Base-by-base conservation (phyloP, 2,888 invertebrate species). In the Rotaria socialis region DNA sequence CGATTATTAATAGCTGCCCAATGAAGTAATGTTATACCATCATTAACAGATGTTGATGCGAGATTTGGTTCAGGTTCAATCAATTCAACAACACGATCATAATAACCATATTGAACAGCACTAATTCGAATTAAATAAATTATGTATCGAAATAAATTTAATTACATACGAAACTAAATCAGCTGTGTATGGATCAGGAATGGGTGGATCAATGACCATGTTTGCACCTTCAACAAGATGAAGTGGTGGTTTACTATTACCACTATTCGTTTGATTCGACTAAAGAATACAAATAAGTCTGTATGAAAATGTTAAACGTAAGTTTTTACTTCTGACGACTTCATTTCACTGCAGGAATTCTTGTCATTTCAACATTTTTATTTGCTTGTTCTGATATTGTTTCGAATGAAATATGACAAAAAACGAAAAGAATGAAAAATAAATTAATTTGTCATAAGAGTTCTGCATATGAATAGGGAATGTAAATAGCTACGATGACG, bases 1-100 rank as follows among this genome's bases (percentile, higher is more conserved):
- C 97, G 93, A 92, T 98, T 98, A 92, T 99, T 99, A 90, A 99
- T 99, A 35, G 98, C 95, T 67, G 98, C 98, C 99, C 99, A 99
- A 91, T 99, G 99, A n/a, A 99, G 92, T 85, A 99, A 92, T 4
- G 97, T 96, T 86, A 99, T 97, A 85, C 96, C 96, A 92, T 99
- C 98, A 88, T 93, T 93, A 10, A n/a, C 19, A 47, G n/a, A 11
- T 43, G 80, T 80, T 91, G 99, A 98, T 84, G 96, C 94, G 19
- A 67, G 35, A 90, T 95, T 94, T 91, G 97, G 97, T 24, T 97
- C 96, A 92, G 97, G 95, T 74, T 94, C 94, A 8, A 98, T 93
- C 56, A 98, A 93, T 91, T 97, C 95, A 88, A 85, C 85, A 22
- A 86, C 35, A 43, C 86, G 55, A 27, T 86, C 86, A 14, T 85